These are phyloP conservation scores for Mythimna ferrago DNA, from an alignment of 2,888 invertebrate species.

Conservation along the genomic window DNA sequence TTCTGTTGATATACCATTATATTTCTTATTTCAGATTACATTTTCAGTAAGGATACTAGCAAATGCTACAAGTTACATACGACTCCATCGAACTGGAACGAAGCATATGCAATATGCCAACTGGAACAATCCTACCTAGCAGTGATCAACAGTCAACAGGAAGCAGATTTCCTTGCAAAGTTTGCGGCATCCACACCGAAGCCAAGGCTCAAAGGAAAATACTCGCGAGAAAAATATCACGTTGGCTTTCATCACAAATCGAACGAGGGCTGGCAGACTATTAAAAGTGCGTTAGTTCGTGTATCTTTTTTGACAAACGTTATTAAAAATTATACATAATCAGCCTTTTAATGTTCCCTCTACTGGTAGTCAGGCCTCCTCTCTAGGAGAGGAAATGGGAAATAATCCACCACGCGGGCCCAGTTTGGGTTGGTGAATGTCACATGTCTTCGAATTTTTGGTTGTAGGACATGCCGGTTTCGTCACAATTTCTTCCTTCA, in stretches of 20 bases:
- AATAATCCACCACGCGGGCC: too few relatives aligned
- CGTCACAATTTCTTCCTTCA: too few relatives aligned
- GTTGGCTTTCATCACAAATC: conserved; percentile 70
- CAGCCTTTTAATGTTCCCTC: too few relatives aligned
- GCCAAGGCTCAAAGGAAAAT: conserved; percentile 28
- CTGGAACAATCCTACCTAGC: conserved; percentile 78
- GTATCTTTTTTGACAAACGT: too few relatives aligned
- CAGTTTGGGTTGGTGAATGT: too few relatives aligned
- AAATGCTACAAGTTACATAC: conserved; percentile 82
- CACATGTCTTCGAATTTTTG: too few relatives aligned
- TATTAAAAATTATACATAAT: too few relatives aligned
- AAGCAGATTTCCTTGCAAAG: conserved; percentile 42
- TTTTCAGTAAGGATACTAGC: conserved; percentile 66
- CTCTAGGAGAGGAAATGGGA: too few relatives aligned
- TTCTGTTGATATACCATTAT: background rate
- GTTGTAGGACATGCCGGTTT: too few relatives aligned
- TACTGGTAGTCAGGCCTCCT: too few relatives aligned
- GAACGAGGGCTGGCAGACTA: conserved; percentile 70
- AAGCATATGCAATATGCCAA: conserved; percentile 75
- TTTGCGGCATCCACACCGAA: conserved; percentile 25
- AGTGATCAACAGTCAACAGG: conserved; percentile 70
- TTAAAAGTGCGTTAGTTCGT: conserved; percentile 68
- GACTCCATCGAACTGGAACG: conserved; percentile 77
- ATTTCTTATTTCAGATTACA: conserved; percentile 72
- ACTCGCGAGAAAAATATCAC: conserved; percentile 52